Evolutionary conservation across 2,797 vertebrate genomes (phyloP), one percentile per base, ranked within the genome.

Genomic region (Aplochiton taeniatus): DNA sequence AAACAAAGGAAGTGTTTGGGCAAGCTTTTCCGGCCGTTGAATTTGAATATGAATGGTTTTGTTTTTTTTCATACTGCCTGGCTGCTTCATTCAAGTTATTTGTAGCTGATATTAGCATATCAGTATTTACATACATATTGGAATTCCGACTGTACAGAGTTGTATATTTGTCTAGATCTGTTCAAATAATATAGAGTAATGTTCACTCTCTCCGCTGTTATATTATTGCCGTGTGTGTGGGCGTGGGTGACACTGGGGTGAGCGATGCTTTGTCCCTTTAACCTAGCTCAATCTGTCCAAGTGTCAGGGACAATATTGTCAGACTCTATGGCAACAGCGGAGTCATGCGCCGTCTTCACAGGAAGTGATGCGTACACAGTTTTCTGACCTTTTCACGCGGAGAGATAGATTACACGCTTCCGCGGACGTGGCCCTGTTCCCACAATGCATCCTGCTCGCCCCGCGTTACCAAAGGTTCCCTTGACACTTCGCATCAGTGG

Each of bases 341-440:
- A 6, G 31, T 31, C n/a, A n/a, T n/a, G n/a, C 31, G 13, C 46
- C 49, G 18, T 50, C 43, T 62, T 56, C 18, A 65, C 57, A 45
- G 63, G 69, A 62, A 16, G 59, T 69, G 63, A 56, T 61, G 43
- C 51, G 58, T 63, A 52, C 16, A 19, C 72, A 14, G 65, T 51
- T 64, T 44, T 18, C 31, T 75, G 69, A 78, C 72, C 76, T 78
- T 78, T 75, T 72, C 68, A 31, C 9, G 19, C 55, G 48, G 56
- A 68, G 61, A 75, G 56, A 73, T 60, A 55, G 71, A 69, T 48
- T 56, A 59, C 45, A 61, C 20, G 14, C 46, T 49, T 0, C 11
- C n/a, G 8, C 41, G 44, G 66, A 49, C 47, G 41, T 50, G 48
- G 58, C 4, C 54, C 44, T 58, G 2, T 6, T 61, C 43, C 63